Conservation (phyloP, 2,113 vertebrate species). For the Colossoma macropomum region DNA sequence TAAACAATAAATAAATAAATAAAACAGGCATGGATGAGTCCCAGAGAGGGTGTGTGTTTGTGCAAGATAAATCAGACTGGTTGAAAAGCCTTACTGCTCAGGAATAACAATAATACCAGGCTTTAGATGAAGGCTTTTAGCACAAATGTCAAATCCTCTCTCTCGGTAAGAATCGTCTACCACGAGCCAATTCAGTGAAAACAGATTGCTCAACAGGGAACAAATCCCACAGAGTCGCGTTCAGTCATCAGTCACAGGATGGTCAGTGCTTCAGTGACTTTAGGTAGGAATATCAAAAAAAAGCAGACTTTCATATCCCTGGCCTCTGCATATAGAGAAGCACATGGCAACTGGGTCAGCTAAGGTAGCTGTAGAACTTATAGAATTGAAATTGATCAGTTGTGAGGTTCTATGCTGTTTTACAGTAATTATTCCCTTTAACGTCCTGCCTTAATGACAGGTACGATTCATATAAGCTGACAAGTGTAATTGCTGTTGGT, state of each 20-base stretch:
- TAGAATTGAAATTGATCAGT: neutral
- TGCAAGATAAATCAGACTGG: neutral
- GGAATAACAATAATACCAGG: neutral
- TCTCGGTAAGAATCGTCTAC: neutral
- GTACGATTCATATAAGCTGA: neutral
- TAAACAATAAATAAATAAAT: neutral
- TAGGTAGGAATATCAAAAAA: neutral
- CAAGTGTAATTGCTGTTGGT: neutral
- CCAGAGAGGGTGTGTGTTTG: neutral
- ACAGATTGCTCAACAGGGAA: neutral
- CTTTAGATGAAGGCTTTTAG: neutral
- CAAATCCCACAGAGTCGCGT: neutral
- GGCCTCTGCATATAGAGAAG: neutral
- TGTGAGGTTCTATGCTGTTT: neutral
- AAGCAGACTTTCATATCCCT: neutral
- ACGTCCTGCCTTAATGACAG: neutral
- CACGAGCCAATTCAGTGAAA: neutral
- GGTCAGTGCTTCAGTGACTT: neutral
- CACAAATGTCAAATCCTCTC: constrained; percentile 10
- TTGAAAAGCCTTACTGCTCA: neutral
- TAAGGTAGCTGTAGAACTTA: neutral
- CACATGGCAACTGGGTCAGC: neutral
- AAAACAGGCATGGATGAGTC: neutral
- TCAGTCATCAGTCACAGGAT: neutral
- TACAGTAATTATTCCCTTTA: neutral